These are phyloP conservation scores for Phengaris alcon DNA, from an alignment of 2,888 invertebrate species.

Conservation along the genomic window DNA sequence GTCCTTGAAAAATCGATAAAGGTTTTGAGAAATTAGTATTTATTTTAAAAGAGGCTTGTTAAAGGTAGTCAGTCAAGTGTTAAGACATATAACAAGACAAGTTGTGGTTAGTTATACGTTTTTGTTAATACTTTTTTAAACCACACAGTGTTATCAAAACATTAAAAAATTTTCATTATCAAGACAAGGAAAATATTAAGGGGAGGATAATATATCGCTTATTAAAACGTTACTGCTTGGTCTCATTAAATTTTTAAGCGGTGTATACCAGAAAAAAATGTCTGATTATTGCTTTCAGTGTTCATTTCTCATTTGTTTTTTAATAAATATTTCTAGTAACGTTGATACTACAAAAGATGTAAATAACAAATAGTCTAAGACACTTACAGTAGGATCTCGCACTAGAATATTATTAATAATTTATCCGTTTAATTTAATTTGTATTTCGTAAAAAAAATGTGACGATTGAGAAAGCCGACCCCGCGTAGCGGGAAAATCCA, in stretches of 20 bases:
- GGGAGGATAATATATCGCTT: not conserved
- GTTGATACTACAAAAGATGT: no score
- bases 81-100: not conserved
- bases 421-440: not conserved
- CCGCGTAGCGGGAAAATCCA: no score
- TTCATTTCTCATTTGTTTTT: no score
- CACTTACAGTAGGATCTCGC: no score
- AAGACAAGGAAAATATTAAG: conserved; percentile 7
- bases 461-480: no score
- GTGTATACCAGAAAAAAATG: not conserved
- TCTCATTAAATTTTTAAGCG: not conserved
- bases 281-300: no score
- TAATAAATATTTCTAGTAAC: no score
- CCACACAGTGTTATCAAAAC: not conserved
- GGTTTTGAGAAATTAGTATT: not conserved
- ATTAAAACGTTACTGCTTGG: not conserved
- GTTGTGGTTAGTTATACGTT: not conserved
- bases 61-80: not conserved
- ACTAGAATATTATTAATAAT: no score
- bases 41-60: not conserved
- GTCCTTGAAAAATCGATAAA: conserved; percentile 12
- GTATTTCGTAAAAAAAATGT: no score
- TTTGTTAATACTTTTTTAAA: no score
- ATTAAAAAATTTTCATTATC: not conserved
- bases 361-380: no score